phyloP scores from a whole-genome alignment of 1,140 invertebrate genomes.

The Lineus longissimus region DNA sequence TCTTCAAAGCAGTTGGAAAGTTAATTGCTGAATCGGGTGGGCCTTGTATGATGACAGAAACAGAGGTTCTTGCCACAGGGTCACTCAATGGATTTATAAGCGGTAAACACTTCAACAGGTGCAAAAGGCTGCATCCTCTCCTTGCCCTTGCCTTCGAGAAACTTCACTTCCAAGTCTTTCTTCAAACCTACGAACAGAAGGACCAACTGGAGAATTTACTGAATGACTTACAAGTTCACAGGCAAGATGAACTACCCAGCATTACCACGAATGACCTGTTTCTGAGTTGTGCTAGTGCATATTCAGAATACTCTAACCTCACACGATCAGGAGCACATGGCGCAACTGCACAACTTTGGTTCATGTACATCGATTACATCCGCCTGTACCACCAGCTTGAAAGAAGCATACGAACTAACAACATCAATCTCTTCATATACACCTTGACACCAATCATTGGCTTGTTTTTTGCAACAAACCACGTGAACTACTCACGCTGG shows the following conservation, averaged over 20 bases:
- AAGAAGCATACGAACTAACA: constrained; percentile 14
- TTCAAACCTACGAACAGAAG: neutral
- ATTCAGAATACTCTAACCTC: neutral
- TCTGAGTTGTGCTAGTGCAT: neutral
- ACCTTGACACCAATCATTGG: constrained; percentile 4
- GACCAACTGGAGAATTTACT: neutral
- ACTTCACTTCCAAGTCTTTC: constrained; percentile 46
- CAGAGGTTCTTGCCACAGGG: constrained; percentile 49
- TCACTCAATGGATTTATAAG: constrained; percentile 52
- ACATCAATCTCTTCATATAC: constrained; percentile 12
- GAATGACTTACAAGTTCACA: constrained; percentile 37
- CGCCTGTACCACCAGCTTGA: constrained; percentile 6
- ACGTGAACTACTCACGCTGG: constrained; percentile 19
- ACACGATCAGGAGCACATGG: constrained; percentile 14
- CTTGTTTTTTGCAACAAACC: constrained; percentile 19
- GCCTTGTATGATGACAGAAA: constrained; percentile 49
- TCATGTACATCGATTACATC: constrained; percentile 16
- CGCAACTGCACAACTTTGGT: constrained; percentile 21
- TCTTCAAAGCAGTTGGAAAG: constrained; percentile 55
- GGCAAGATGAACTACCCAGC: neutral
- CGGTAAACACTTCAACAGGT: constrained; percentile 56
- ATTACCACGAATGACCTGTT: neutral
- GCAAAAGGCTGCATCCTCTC: constrained; percentile 54
- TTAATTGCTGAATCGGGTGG: constrained; percentile 52
- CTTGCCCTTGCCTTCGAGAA: constrained; percentile 49